Base-by-base conservation (phyloP, 2,888 invertebrate species). In the Limnephilus rhombicus region DNA sequence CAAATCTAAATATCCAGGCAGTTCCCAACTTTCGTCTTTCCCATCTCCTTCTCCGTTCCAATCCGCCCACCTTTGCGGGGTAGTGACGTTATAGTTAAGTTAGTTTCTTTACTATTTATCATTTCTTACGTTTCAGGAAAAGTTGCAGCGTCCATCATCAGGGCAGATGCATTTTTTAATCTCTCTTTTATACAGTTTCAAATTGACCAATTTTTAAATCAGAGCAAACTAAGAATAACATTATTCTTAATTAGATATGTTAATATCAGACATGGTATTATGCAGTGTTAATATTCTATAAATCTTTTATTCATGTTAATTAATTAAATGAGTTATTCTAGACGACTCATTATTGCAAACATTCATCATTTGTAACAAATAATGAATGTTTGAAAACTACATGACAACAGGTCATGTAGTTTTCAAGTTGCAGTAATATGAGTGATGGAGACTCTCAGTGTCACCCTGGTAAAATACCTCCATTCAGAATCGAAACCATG, bases 161-260 rank as follows among this genome's bases (percentile, higher is more conserved):
- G 53, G 9, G 9, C 68, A 68, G 68, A 68, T 68, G 68, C 68
- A 68, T n/a, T 68, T 53, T 68, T 68, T 7, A 68, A 68, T 68
- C n/a, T 68, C 68, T 68, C 68, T 68, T 68, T n/a, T 68, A n/a
- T 68, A 68, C 68, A 68, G 68, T n/a, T 68, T 68, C 68, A 68
- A 68, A 24, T 68, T 68, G 24, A 68, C 68, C 68, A 9, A 68
- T 68, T 68, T 68, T 24, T 1, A 68, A 68, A n/a, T 68, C 24
- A 68, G 24, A 68, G 24, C 68, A 68, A 68, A 68, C 7, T n/a
- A 9, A 24, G 68, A 68, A 68, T 68, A 68, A 68, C 7, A 68
- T n/a, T 68, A 68, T 68, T n/a, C 24, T 68, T 68, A 68, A 68
- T 68, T 68, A 68, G 68, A 68, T 68, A 68, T 68, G 9, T 24